Base-by-base conservation (phyloP, 1,140 invertebrate genomes). In the Calliphora vicina region DNA sequence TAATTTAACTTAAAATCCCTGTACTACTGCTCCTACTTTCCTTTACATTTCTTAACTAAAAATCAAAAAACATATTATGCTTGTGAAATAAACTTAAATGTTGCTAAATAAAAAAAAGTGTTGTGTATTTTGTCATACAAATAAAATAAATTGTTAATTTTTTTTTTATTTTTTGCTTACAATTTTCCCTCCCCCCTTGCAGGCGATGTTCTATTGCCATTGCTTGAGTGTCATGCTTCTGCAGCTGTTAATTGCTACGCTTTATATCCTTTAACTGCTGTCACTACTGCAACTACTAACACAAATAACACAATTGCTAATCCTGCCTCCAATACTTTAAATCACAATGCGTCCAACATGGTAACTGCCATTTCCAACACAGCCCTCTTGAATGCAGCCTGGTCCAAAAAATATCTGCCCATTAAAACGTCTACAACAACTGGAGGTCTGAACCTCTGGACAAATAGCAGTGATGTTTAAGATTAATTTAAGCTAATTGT, bases 181-280 rank as follows among this genome's bases (percentile, higher is more conserved):
- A 5, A 35, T 35, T 35, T 35, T 35, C 35, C 35, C 35, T 35
- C 10, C 10, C 6, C 1, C 1, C 35, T 10, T 35, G 35, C 27
- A 81, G 80, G 80, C 80, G 80, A 81, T 81, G 80, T 81, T 57
- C 26, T 81, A 67, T 61, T 81, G 57, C 80, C 80, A 20, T 81
- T 81, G 80, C 80, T 81, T 57, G 80, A 81, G 17, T 81, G 80
- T 57, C 45, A 78, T 45, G n/a, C 26, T 42, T 25, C 74, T 23
- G 20, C 74, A 15, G 35, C 74, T 20, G 74, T 43, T 23, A 78
- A 78, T 78, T 78, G 74, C 35, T 78, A 78, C 42, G 74, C 74
- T 43, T 78, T 78, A 23, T 78, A 78, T 78, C 74, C 74, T 78
- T 45, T 43, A 13, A 42, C 35, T 9, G n/a, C 35, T 25, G 20